Conservation (phyloP, 2,113 vertebrate genomes). For the Camelus dromedarius region DNA sequence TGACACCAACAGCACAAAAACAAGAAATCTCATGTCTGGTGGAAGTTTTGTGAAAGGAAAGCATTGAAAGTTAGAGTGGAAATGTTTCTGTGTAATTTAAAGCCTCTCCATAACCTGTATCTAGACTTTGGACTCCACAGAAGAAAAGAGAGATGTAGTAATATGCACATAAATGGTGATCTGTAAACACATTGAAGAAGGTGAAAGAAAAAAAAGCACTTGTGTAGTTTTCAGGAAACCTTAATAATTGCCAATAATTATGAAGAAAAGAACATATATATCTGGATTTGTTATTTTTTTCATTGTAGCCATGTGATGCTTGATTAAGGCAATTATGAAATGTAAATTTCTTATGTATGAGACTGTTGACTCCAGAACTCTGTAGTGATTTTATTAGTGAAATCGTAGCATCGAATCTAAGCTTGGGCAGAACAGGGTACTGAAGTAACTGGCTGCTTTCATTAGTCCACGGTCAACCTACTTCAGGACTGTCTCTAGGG, state of each 20-base stretch:
- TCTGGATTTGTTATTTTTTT: background rate
- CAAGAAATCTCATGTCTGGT: background rate
- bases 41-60: background rate
- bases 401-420: background rate
- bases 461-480: background rate
- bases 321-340: conserved; percentile 19
- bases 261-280: background rate
- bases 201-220: background rate
- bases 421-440: background rate
- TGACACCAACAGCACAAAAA: background rate
- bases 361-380: background rate
- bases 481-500: background rate
- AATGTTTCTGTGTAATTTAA: background rate
- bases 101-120: background rate
- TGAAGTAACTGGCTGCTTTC: background rate
- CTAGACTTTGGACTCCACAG: background rate
- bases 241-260: background rate
- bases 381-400: background rate
- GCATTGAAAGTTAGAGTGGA: background rate
- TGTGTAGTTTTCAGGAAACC: background rate
- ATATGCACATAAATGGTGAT: background rate
- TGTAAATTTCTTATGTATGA: background rate
- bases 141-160: background rate
- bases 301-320: background rate
- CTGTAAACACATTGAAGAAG: background rate